Percentiles rank a stretch among this genome's conserved stretches.
Conservation (phyloP, 2,797 vertebrate genomes). For the Pelobates cultripes region DNA sequence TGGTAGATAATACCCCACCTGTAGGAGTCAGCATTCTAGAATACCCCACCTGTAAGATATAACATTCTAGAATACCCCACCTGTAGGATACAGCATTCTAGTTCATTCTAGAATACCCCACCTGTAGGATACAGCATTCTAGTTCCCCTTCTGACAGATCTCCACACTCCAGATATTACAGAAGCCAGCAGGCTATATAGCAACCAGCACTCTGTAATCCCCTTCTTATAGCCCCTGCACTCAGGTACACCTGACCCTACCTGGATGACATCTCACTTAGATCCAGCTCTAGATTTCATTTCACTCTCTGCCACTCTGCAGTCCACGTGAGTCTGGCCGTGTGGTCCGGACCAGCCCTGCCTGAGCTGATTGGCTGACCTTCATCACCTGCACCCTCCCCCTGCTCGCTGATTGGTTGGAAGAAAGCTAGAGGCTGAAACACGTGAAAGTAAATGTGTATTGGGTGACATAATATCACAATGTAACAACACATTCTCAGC, state of each 20-base stretch:
- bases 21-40: not conserved
- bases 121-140: not conserved
- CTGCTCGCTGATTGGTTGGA: not conserved
- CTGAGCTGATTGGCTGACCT: not conserved
- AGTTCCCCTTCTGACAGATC: not conserved
- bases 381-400: not conserved
- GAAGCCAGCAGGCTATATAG: too few relatives aligned
- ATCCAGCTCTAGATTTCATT: not conserved
- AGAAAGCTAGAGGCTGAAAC: not conserved
- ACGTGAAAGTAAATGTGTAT: slow-evolving; percentile 33
- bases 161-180: not conserved
- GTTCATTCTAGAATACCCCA: not conserved
- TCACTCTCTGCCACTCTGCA: slow-evolving; percentile 5
- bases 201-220: not conserved
- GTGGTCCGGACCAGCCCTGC: not conserved
- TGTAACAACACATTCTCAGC: not conserved
- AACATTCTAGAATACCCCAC: not conserved
- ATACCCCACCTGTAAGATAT: not conserved
- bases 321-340: slow-evolving; percentile 24
- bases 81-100: not conserved
- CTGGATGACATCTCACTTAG: not conserved
- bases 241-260: not conserved
- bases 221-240: not conserved
- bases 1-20: not conserved
- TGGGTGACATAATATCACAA: slow-evolving; percentile 27